A percentile compares a stretch with the other conserved stretches of the same genome.
phyloP scores from a whole-genome alignment of 2,113 vertebrate genomes.

The Burhinus oedicnemus region DNA sequence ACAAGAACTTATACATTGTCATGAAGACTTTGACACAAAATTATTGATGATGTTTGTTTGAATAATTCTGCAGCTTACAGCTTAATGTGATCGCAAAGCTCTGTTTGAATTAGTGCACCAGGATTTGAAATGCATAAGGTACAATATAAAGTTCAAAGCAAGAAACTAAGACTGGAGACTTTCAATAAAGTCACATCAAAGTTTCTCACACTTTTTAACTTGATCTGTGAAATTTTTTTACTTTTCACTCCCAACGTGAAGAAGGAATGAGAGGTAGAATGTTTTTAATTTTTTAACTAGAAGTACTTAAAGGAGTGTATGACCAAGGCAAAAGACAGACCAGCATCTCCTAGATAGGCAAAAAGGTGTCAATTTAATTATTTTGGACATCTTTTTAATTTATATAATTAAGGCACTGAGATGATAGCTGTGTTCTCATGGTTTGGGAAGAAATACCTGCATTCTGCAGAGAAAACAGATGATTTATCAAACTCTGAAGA shows the following conservation, averaged over 20 bases:
- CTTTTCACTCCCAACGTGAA: background rate
- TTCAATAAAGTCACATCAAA: background rate
- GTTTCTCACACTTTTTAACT: background rate
- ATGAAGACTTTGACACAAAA: background rate
- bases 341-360: background rate
- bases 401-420: constrained; percentile 8
- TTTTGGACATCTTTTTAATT: constrained; percentile 1
- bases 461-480: constrained; percentile 48
- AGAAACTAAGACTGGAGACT: background rate
- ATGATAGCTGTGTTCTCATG: background rate
- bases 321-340: background rate
- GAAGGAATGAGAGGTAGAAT: background rate
- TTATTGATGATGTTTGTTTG: background rate
- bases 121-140: background rate
- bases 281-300: background rate
- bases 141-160: background rate
- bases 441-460: constrained; percentile 55
- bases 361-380: background rate
- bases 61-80: background rate
- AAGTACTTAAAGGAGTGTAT: background rate
- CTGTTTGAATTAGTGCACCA: background rate
- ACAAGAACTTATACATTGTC: background rate
- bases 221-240: background rate
- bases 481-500: constrained; percentile 65
- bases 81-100: background rate